Percentiles rank a stretch among this genome's conserved stretches.
These are phyloP conservation scores for Drosophila pachea DNA, from an alignment of 1,140 invertebrate species.

Conservation along the genomic window DNA sequence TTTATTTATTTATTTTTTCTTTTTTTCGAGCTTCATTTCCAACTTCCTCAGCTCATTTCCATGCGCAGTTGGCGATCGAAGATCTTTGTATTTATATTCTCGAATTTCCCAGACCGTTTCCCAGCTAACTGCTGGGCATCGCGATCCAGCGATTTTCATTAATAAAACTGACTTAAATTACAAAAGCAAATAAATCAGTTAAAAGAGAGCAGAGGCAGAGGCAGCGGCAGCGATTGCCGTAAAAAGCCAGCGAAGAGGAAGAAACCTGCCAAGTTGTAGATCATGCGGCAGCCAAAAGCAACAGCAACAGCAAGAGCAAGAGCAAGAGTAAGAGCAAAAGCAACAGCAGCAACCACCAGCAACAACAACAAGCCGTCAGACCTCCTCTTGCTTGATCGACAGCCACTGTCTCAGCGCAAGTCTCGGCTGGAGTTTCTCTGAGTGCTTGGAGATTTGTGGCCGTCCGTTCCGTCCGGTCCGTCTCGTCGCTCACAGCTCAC, in stretches of 20 bases:
- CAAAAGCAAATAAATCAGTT: constrained; percentile 57
- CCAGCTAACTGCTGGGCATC: constrained; percentile 3
- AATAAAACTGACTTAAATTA: constrained; percentile 60
- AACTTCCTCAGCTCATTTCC: constrained; percentile 4
- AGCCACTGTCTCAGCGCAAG: constrained; percentile 26
- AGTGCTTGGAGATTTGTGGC: constrained; percentile 35
- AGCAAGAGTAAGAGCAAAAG: neutral
- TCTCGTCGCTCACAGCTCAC: no score
- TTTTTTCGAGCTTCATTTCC: constrained; percentile 9
- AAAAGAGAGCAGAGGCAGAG: constrained; percentile 21
- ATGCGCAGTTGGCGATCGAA: constrained; percentile 7
- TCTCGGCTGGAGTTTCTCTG: constrained; percentile 20
- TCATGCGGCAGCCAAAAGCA: constrained; percentile 17
- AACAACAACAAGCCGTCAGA: constrained; percentile 6
- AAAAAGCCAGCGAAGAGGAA: constrained; percentile 44
- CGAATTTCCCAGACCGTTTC: constrained; percentile 23
- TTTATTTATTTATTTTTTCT: neutral
- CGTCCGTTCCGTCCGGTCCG: constrained; percentile 8
- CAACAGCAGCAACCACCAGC: constrained; percentile 2
- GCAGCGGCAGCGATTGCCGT: neutral
- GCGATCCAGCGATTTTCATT: constrained; percentile 47
- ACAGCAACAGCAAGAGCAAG: constrained; percentile 12
- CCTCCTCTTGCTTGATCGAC: constrained; percentile 31
- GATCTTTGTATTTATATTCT: constrained; percentile 1
- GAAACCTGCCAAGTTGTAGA: constrained; percentile 43